Base-by-base conservation (phyloP, 1,140 invertebrate genomes). In the Saccostrea echinata region DNA sequence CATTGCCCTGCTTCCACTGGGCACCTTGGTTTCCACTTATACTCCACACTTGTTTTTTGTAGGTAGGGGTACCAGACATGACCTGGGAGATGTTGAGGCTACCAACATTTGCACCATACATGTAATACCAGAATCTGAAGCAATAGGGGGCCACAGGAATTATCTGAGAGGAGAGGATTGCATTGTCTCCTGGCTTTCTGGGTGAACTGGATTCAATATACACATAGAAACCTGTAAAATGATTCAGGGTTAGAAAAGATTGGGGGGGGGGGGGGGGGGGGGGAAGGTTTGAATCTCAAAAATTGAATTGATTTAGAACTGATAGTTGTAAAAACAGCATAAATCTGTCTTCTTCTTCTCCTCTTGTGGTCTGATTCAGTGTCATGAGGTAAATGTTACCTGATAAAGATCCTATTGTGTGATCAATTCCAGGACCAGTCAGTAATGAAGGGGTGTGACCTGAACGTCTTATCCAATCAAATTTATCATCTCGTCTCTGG, bases 171-270 rank as follows among this genome's bases (percentile, higher is more conserved):
- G 87, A 84, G 12, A 94, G 64, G 0, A 91, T 83, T 8, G 94
- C 94, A 84, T 88, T 92, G 89, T 97, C 97, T 92, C 97, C 97
- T 27, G 94, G 93, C 68, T 95, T 92, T 61, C 96, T 94, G 0
- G 97, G 96, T 0, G 91, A 68, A 9, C 97, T 96, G 55, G 97
- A 96, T 91, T 97, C 97, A 57, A 97, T 97, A 91, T 97, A 97
- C 94, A 97, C 96, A 93, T 97, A 98, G 92, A 97, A 96, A 51
- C 97, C 97, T 97, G 93, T 84, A 88, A 68, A 21, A 30, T 76
- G 11, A 68, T 76, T 57, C 9, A 83, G 33, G 21, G 21, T 43
- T 80, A 80, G 35, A 80, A 43, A 30, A 33, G 11, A 24, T n/a
- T n/a, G n/a, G n/a, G n/a, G n/a, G n/a, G n/a, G n/a, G n/a, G n/a